Base-by-base conservation (phyloP, 2,888 invertebrate species). In the Rotaria socialis region DNA sequence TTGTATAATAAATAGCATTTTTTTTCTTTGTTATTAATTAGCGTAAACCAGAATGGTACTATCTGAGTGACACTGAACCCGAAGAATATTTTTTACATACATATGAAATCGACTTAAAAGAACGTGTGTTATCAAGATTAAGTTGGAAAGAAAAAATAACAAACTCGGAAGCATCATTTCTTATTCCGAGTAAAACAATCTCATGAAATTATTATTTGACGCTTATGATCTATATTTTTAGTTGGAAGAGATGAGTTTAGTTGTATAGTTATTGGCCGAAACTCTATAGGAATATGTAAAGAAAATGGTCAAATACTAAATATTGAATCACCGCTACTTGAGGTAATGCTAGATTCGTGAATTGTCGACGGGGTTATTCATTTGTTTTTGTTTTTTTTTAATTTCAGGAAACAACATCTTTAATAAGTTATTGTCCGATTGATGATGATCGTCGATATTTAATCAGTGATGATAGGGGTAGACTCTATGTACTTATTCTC, bases 401-500 rank as follows among this genome's bases (percentile, higher is more conserved):
- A n/a, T 19, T 80, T 80, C 1, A 24, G 47, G 75, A 11, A 80
- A 11, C 10, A 24, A 80, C 75, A n/a, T 43, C 24, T 43, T 95
- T 99, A 88, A 94, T 94, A 88, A 97, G 97, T 91, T 97, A 96
- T 91, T 96, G 96, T 80, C 94, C 95, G 90, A 96, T 99, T 74
- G 98, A 98, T 91, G 94, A 95, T 89, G 97, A 96, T 5, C 93
- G 94, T 80, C 93, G 97, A 11, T 98, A 97, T 92, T 88, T 92
- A 86, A 92, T 99, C 55, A 97, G 97, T 0, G 97, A 98, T 90
- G 94, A 96, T 93, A 95, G 95, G 24, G 99, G 99, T 0, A 90
- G 96, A 89, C 93, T 99, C 87, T 97, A 96, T 91, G 97, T 99
- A 97, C 92, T 99, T 74, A 94, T 98, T 88, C 92, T 99, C 87